A percentile compares a stretch with the other conserved stretches of the same genome.
Conservation (phyloP, 2,113 vertebrate genomes). For the Oostethus manadensis region DNA sequence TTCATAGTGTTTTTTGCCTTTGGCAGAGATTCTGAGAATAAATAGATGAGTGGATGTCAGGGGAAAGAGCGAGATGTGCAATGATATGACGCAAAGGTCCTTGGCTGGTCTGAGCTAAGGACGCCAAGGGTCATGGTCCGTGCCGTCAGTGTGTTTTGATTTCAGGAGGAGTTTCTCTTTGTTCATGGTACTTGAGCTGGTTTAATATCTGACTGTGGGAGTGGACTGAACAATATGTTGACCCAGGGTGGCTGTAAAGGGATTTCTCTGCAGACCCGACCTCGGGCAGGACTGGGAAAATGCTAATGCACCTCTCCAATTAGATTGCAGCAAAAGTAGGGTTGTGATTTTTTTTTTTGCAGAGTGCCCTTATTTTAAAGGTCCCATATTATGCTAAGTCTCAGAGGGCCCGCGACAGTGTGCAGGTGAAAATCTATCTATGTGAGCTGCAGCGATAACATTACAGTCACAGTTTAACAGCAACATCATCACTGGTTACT, state of each 20-base stretch:
- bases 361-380: no score
- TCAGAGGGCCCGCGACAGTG: no score
- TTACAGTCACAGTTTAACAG: no score
- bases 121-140: not conserved
- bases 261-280: conserved; percentile 47
- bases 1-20: not conserved
- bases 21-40: conserved; percentile 7
- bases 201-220: conserved; percentile 25
- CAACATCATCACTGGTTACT: no score
- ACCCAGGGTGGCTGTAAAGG: conserved; percentile 49
- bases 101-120: not conserved
- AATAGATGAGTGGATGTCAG: conserved; percentile 4
- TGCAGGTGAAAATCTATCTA: no score
- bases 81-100: not conserved
- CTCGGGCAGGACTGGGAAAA: conserved; percentile 28
- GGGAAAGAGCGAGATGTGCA: not conserved
- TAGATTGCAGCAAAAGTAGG: conserved; percentile 19
- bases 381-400: no score
- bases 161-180: conserved; percentile 1
- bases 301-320: conserved; percentile 40
- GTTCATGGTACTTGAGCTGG: conserved; percentile 32
- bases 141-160: not conserved
- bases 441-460: no score
- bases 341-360: not conserved
- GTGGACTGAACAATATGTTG: conserved; percentile 49